Evolutionary conservation across 1,140 invertebrate species (phyloP), one percentile per base, ranked within the genome.

Genomic region (Ceratosolen fusciceps): DNA sequence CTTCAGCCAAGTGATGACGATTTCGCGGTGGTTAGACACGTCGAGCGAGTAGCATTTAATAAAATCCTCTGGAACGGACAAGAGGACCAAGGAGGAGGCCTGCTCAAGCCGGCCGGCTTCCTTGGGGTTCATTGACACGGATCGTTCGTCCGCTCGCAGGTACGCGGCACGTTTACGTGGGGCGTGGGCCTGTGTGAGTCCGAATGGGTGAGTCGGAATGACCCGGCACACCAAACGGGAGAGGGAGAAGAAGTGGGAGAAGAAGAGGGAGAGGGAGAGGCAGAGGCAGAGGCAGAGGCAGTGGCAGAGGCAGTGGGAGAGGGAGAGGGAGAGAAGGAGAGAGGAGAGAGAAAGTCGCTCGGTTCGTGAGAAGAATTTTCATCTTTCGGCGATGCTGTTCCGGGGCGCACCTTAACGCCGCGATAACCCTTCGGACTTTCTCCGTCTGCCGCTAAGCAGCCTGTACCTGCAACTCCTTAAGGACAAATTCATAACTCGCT

Each of bases 111-210:
- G 75, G 67, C 78, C 78, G 83, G 83, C 81, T 78, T 81, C 74
- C 74, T 60, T 75, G 77, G 78, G 80, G 83, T 84, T 84, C 83
- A 81, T 82, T 84, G 83, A 84, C 83, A 73, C 74, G 72, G 71
- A 81, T 80, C 80, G 65, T 75, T 56, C 68, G 58, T 80, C 60
- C n/a, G 49, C 14, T 52, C 49, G 19, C 60, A 37, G 60, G 60
- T 37, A 37, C 31, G 14, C 16, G 1, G 26, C 29, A 34, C 12
- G 9, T 39, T 43, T 24, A 29, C 19, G n/a, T 29, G 56, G 21
- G 49, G 49, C 19, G 49, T 52, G 3, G 49, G 3, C 2, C 5
- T 12, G 39, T 43, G 39, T 43, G 1, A n/a, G 14, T 31, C 10
- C 29, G 29, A 14, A 14, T 31, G 19, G 58, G 58, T 29, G n/a